A percentile compares a stretch with the other conserved stretches of the same genome.
Evolutionary conservation across 2,113 vertebrate genomes (phyloP).

Genomic region (Calidris pugnax): DNA sequence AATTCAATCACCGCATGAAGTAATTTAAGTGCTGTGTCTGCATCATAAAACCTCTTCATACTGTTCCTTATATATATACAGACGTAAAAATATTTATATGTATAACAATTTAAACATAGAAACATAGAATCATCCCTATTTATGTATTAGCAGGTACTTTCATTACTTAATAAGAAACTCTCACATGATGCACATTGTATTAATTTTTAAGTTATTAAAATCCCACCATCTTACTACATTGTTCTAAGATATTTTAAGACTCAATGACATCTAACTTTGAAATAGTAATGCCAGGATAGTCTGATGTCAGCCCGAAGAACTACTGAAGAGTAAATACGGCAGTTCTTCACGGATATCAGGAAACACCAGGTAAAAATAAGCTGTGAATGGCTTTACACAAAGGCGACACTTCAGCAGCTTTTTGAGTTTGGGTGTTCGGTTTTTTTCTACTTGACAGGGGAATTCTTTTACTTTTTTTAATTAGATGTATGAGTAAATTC

Average conservation of each 20-base stretch:
- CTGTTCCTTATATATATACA: rapidly evolving
- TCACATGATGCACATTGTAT: rapidly evolving
- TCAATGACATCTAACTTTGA: neutral
- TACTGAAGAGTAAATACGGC: neutral
- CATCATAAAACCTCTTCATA: neutral
- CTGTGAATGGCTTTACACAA: neutral
- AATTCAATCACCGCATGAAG: neutral
- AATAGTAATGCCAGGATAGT: neutral
- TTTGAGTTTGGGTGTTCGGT: neutral
- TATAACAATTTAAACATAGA: neutral
- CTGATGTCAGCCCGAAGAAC: neutral
- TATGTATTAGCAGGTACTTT: neutral
- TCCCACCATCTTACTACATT: neutral
- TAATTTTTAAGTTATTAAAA: neutral
- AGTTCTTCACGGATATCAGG: neutral
- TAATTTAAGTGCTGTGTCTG: neutral
- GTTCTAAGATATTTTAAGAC: neutral
- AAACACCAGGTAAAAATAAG: neutral
- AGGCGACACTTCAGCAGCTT: neutral
- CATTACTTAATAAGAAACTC: neutral
- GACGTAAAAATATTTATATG: neutral
- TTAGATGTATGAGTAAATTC: neutral
- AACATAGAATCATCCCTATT: neutral
- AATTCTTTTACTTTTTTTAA: neutral
- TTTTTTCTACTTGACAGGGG: neutral